phyloP scores from a whole-genome alignment of 2,113 vertebrate species.

The Globicephala melas region DNA sequence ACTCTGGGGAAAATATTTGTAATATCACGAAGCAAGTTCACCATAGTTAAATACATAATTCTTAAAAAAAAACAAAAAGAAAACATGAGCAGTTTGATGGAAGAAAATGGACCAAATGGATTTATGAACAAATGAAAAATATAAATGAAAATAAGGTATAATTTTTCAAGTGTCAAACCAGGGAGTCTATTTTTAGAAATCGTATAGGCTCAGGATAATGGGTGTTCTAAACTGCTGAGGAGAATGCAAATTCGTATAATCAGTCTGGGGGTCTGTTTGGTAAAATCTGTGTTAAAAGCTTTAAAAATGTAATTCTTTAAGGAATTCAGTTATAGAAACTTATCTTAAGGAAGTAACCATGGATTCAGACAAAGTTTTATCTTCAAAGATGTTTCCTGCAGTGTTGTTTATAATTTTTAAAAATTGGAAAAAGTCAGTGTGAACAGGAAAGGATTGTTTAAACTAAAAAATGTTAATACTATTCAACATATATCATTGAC shows the following conservation, averaged over 20 bases:
- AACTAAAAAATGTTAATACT: not conserved
- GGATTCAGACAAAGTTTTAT: not conserved
- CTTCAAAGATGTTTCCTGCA: not conserved
- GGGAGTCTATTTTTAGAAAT: not conserved
- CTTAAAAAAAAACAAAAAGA: not conserved
- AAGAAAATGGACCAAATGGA: not conserved
- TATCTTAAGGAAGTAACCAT: not conserved
- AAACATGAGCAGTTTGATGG: not conserved
- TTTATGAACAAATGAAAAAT: slow-evolving; percentile 6
- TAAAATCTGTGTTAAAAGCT: not conserved
- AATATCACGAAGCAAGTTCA: not conserved
- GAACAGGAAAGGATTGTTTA: not conserved
- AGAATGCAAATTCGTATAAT: not conserved
- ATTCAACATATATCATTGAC: not conserved
- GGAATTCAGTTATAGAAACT: not conserved
- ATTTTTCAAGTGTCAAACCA: not conserved
- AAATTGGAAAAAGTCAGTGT: not conserved
- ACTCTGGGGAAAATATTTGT: not conserved
- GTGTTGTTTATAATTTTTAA: not conserved
- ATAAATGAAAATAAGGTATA: not conserved
- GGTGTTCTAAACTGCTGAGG: not conserved
- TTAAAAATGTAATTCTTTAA: not conserved
- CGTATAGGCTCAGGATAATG: not conserved
- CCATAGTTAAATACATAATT: not conserved
- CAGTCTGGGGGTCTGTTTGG: not conserved